phyloP scores from a whole-genome alignment of 2,888 invertebrate genomes.

The Dysmachus trigonus region DNA sequence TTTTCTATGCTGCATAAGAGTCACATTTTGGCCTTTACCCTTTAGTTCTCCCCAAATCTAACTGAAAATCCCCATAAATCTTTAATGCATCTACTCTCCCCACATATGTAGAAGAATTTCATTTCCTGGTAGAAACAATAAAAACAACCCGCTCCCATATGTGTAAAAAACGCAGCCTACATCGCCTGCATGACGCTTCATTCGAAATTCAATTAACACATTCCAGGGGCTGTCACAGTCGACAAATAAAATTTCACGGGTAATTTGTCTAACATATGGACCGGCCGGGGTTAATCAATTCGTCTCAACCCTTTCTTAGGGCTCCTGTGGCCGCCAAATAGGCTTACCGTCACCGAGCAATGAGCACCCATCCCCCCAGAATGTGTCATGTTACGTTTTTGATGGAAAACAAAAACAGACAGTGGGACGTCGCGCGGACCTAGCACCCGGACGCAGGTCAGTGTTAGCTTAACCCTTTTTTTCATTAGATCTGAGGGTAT shows the following conservation, averaged over 20 bases:
- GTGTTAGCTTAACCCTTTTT: not conserved
- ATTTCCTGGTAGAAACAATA: not conserved
- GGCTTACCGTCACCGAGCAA: too few relatives aligned
- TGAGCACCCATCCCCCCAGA: not conserved
- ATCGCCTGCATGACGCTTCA: not conserved
- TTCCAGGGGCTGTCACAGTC: conserved; percentile 29
- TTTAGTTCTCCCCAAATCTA: not conserved
- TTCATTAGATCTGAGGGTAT: not conserved
- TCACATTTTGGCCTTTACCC: not conserved
- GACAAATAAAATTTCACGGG: conserved; percentile 44
- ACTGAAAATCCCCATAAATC: not conserved
- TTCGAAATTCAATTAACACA: conserved; percentile 39
- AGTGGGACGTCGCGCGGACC: too few relatives aligned
- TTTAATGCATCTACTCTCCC: not conserved
- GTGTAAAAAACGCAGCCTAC: not conserved
- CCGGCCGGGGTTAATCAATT: conserved; percentile 42
- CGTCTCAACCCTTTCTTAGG: conserved; percentile 15
- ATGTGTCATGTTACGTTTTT: not conserved
- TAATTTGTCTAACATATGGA: conserved; percentile 44
- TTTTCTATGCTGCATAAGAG: not conserved
- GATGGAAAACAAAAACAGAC: not conserved
- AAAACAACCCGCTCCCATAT: not conserved
- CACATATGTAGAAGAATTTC: conserved; percentile 29
- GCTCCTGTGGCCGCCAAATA: not conserved
- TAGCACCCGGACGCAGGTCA: not conserved